These are phyloP conservation scores for Odontomachus brunneus DNA, from an alignment of 1,140 invertebrate genomes.

Conservation along the genomic window DNA sequence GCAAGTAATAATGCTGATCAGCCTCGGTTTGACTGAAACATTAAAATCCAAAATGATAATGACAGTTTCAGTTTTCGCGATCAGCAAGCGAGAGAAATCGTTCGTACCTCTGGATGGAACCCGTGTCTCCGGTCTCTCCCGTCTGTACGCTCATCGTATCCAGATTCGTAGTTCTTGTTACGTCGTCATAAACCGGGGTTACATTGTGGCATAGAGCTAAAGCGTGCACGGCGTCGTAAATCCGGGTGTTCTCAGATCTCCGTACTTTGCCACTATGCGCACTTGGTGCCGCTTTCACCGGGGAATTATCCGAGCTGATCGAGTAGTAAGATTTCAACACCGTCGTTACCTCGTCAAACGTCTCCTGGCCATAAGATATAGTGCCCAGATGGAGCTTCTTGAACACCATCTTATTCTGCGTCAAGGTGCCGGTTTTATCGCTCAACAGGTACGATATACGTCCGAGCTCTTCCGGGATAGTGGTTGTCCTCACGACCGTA, in stretches of 20 bases:
- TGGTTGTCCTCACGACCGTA: constrained; percentile 99
- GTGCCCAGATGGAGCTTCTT: constrained; percentile 97
- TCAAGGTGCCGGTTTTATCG: constrained; percentile 99
- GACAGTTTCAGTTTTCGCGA: neutral
- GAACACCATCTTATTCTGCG: constrained; percentile 99
- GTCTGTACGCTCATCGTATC: constrained; percentile 80
- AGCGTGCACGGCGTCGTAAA: constrained; percentile 96
- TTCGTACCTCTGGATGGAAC: constrained; percentile 81
- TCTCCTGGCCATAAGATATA: constrained; percentile 94
- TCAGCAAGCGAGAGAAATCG: neutral
- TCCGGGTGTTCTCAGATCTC: constrained; percentile 90
- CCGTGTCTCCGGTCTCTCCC: constrained; percentile 81
- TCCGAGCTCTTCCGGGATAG: constrained; percentile 99
- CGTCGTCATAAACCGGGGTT: constrained; percentile 96
- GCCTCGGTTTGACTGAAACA: constrained; percentile 87
- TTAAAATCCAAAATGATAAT: neutral
- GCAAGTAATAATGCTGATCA: constrained; percentile 87
- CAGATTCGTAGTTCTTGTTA: constrained; percentile 71
- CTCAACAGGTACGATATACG: constrained; percentile 97
- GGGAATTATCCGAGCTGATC: constrained; percentile 73
- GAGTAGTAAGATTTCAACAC: constrained; percentile 84
- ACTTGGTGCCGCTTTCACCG: constrained; percentile 74
- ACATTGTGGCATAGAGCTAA: constrained; percentile 99
- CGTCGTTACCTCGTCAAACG: constrained; percentile 91
- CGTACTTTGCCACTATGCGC: constrained; percentile 85